Conservation (phyloP, 2,797 vertebrate species). For the Sebastes oblongus region DNA sequence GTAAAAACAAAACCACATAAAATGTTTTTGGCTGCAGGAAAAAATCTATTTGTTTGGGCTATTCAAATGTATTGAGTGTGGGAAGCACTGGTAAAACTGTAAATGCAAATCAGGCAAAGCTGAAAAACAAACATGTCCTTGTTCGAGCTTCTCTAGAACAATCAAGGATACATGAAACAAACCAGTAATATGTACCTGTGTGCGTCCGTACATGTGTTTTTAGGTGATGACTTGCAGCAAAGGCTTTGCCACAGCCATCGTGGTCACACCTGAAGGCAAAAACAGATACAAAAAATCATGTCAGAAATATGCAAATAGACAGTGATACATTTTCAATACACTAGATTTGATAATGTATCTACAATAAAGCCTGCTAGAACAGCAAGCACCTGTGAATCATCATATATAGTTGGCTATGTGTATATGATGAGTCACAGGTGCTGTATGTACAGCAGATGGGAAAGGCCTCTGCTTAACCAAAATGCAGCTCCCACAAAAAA, state of each 20-base stretch:
- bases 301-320: not conserved
- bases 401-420: not conserved
- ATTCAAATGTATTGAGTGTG: conserved; percentile 5
- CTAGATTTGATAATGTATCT: not conserved
- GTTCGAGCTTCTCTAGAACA: not conserved
- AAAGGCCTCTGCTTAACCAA: not conserved
- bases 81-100: not conserved
- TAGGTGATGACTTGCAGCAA: conserved; percentile 98
- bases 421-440: no score
- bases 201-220: conserved; percentile 99
- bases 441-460: not conserved
- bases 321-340: not conserved
- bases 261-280: conserved; percentile 90
- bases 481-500: not conserved
- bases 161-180: not conserved
- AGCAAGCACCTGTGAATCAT: not conserved
- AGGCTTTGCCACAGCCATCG: conserved; percentile 97
- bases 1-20: not conserved
- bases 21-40: not conserved
- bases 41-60: not conserved
- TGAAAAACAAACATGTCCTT: conserved; percentile 1
- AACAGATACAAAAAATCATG: not conserved
- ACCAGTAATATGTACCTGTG: conserved; percentile 83
- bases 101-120: conserved; percentile 17
- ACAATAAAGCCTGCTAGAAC: not conserved